These are phyloP conservation scores for Corythornis vintsioides DNA, from an alignment of 2,113 vertebrate species.

Conservation along the genomic window DNA sequence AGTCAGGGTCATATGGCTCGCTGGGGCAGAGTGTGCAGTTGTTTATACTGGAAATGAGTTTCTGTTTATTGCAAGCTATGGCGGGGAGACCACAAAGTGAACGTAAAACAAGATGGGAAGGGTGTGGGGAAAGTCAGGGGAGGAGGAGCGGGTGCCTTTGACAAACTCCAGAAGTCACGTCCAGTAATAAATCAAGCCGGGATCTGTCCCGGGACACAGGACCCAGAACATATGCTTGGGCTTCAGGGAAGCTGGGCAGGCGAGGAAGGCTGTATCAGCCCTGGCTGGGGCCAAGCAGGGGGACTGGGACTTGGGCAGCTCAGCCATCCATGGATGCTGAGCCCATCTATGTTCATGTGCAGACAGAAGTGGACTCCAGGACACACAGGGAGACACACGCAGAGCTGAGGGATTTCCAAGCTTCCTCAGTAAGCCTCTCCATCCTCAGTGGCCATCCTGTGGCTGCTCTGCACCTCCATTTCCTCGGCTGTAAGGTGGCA, in stretches of 20 bases:
- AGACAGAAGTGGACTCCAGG: not conserved
- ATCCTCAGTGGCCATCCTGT: not conserved
- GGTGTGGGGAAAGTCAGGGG: conserved; percentile 40
- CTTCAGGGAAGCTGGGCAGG: not conserved
- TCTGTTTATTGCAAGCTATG: conserved; percentile 54
- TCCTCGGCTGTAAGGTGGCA: not conserved
- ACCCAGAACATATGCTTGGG: conserved; percentile 66
- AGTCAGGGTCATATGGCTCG: not conserved
- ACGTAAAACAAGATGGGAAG: conserved; percentile 59
- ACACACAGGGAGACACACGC: fast-evolving
- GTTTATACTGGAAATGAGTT: conserved; percentile 59
- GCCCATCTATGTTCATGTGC: fast-evolving
- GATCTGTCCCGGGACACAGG: conserved; percentile 9
- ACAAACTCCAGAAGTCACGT: conserved; percentile 68
- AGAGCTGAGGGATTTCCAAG: not conserved
- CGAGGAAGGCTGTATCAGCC: not conserved
- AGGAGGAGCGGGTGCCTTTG: conserved; percentile 52
- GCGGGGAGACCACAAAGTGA: conserved; percentile 49
- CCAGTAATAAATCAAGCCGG: conserved; percentile 59
- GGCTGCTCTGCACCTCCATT: not conserved
- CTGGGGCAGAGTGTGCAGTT: conserved; percentile 40
- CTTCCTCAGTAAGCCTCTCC: not conserved
- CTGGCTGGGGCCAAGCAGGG: not conserved
- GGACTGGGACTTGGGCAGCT: not conserved
- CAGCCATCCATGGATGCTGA: not conserved